A percentile compares a stretch with the other conserved stretches of the same genome.
phyloP scores from a whole-genome alignment of 37 sponge, comb jelly and placozoan species.

The Tethya wilhelma region DNA sequence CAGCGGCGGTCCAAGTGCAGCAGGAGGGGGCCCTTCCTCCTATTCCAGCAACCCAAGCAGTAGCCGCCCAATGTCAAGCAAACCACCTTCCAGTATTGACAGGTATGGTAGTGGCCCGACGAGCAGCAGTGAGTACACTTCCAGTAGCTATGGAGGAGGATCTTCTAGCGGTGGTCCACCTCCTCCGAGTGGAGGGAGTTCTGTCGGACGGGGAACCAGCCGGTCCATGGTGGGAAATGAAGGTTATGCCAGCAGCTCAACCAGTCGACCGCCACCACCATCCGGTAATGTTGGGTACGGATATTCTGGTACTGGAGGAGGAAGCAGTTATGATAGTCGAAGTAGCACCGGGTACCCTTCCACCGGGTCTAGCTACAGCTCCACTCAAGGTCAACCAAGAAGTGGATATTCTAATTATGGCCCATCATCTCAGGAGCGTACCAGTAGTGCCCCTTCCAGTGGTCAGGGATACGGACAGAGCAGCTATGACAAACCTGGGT shows the following conservation, averaged over 20 bases:
- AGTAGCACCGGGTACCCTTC: no score
- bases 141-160: constrained; percentile 2
- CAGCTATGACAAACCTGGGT: no score
- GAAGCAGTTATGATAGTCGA: background rate
- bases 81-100: background rate
- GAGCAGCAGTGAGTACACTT: background rate
- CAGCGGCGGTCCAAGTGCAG: background rate
- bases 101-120: background rate
- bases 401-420: background rate
- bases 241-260: background rate
- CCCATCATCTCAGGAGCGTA: no score
- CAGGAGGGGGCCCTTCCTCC: constrained; percentile 10
- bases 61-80: background rate
- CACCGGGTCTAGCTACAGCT: no score
- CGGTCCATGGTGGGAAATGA: background rate
- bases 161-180: background rate
- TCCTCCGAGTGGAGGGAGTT: background rate
- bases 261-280: background rate
- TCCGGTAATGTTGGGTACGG: background rate
- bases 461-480: no score
- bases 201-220: background rate
- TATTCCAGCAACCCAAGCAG: background rate
- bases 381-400: no score
- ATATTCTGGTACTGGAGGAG: background rate
- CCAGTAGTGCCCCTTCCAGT: no score